Evolutionary conservation across 2,797 vertebrate genomes (phyloP).

Genomic region (Leptatherina wallacei): DNA sequence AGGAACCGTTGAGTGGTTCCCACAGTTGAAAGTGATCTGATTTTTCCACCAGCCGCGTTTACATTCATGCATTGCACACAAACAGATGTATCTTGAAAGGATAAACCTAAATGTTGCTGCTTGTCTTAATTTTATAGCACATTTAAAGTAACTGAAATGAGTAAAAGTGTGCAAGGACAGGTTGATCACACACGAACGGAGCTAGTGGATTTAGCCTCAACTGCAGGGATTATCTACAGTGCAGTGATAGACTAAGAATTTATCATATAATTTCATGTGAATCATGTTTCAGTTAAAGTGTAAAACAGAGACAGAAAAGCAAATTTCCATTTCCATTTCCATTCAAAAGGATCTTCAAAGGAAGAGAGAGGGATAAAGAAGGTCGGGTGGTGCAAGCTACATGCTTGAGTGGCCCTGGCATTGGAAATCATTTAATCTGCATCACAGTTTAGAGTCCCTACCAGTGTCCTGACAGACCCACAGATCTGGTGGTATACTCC

Average conservation of each 20-base stretch:
- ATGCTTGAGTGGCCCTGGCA: constrained; percentile 64
- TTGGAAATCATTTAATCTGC: constrained; percentile 83
- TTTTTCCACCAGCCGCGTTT: constrained; percentile 53
- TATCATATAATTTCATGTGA: constrained; percentile 23
- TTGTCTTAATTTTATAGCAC: constrained; percentile 25
- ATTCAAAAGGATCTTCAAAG: constrained; percentile 30
- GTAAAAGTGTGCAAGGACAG: not conserved
- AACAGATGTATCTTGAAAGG: constrained; percentile 5
- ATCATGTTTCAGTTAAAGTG: not conserved
- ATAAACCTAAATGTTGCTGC: constrained; percentile 12
- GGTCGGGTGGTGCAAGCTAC: constrained; percentile 43
- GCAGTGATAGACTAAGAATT: not conserved
- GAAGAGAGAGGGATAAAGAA: constrained; percentile 37
- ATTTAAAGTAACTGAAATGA: constrained; percentile 34
- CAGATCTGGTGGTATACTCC: constrained; percentile 51
- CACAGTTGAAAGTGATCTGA: constrained; percentile 43
- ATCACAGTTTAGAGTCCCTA: constrained; percentile 75
- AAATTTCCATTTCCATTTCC: constrained; percentile 34
- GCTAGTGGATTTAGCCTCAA: constrained; percentile 15
- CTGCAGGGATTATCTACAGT: constrained; percentile 12
- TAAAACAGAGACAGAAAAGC: constrained; percentile 32
- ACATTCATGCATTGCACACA: constrained; percentile 14
- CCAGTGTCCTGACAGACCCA: constrained; percentile 57
- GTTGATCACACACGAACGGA: constrained; percentile 17
- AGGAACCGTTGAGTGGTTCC: constrained; percentile 62